Evolutionary conservation across 64 coral and sea anemone genomes (phyloP).

Genomic region (Trachythela sp.): DNA sequence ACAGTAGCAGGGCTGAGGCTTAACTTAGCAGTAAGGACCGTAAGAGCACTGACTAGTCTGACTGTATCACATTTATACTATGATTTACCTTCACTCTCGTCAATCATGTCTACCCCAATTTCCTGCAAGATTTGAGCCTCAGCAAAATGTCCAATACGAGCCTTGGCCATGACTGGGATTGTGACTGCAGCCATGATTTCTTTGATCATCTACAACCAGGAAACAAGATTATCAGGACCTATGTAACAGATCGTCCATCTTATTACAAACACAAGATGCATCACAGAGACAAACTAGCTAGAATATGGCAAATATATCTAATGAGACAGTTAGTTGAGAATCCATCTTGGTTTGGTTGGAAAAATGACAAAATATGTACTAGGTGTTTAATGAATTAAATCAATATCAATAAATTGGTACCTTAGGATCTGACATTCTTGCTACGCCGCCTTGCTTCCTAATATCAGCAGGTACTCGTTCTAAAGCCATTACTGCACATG

Average conservation of each 20-base stretch:
- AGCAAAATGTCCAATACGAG: constrained; percentile 97
- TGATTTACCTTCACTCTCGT: constrained; percentile 81
- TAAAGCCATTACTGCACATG: constrained; percentile 96
- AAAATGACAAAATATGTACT: no score
- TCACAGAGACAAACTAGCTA: no score
- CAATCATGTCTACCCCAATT: constrained; percentile 98
- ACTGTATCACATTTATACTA: no score
- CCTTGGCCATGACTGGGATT: constrained; percentile 95
- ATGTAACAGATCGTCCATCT: no score
- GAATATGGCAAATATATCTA: no score
- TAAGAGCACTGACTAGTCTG: no score
- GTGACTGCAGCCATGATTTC: constrained; percentile 96
- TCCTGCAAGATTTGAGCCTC: constrained; percentile 92
- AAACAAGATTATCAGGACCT: not conserved
- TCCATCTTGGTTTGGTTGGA: no score
- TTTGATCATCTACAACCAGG: constrained; percentile 61
- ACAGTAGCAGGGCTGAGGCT: no score
- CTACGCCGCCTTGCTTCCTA: constrained; percentile 81
- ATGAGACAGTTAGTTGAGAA: no score
- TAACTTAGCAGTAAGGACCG: no score
- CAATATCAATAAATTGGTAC: constrained; percentile 12
- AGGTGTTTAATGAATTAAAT: no score
- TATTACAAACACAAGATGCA: no score
- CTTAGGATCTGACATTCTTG: constrained; percentile 96
- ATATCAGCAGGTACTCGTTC: constrained; percentile 98